Conservation (phyloP, 1,140 invertebrate genomes). For the Hypsibius dujardini region DNA sequence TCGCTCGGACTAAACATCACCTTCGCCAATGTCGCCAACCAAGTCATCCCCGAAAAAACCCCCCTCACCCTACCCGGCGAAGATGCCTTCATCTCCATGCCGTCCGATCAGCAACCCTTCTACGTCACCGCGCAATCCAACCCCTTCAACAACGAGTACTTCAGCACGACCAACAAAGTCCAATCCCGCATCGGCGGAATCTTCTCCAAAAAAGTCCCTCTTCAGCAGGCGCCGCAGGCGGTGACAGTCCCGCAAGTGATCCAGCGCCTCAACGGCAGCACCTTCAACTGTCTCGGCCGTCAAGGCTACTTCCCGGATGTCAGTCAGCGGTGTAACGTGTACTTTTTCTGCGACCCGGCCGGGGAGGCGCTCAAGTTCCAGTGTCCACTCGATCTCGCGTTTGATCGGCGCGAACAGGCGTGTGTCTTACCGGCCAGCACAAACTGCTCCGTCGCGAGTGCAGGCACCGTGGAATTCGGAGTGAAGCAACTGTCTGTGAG, state of each 20-base stretch:
- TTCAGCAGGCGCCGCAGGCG: not conserved
- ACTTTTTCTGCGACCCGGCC: not conserved
- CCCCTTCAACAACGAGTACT: constrained; percentile 4
- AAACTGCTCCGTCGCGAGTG: not conserved
- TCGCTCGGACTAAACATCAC: not conserved
- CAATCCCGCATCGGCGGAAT: constrained; percentile 2
- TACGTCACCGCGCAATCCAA: not conserved
- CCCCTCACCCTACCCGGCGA: not conserved
- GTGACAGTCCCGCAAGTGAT: too few species aligned
- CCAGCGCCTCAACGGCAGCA: not conserved
- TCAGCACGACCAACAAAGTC: not conserved
- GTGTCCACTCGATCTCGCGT: constrained; percentile 15
- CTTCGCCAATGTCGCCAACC: not conserved
- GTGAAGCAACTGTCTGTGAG: not conserved
- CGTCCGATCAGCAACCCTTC: not conserved
- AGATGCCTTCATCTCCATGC: not conserved
- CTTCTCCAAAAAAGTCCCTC: constrained; percentile 1
- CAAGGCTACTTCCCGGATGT: constrained; percentile 5
- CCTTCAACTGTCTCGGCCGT: not conserved
- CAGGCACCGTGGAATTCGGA: not conserved
- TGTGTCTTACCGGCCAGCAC: not conserved
- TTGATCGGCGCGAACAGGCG: not conserved
- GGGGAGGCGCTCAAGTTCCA: not conserved
- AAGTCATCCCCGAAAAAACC: not conserved
- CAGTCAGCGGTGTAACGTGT: not conserved